Evolutionary conservation across 2,797 vertebrate species (phyloP), one percentile per base, ranked within the genome.

Genomic region (Myiotriccus ornatus): DNA sequence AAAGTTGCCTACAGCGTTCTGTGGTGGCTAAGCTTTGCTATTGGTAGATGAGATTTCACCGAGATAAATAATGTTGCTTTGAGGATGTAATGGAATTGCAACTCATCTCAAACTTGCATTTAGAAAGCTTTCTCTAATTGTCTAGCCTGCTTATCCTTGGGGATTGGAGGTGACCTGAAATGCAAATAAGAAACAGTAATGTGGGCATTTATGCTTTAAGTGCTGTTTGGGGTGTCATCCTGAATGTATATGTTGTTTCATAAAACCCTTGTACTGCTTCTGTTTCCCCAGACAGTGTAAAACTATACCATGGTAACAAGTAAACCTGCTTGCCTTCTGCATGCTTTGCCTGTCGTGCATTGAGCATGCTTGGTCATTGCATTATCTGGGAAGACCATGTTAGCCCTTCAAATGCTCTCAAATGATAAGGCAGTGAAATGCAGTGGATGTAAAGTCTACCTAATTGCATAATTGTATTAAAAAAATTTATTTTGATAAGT

Each of bases 191-290:
- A 46, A 56, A 39, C 70, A 84, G 20, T 84, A 55, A 44, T 83
- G 37, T 8, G 20, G 56, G 30, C 52, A 41, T 88, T 71, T 55
- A 32, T 37, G 24, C 41, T 85, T 50, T 23, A 49, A 64, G 16
- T 83, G 41, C 39, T 75, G 12, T 79, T 86, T 81, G 47, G 47
- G 32, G 44, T 86, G n/a, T 78, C 4, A 6, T 88, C 28, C 69
- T 64, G 62, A 70, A 68, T 71, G 64, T 75, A 20, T 55, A 4
- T 63, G 16, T 32, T 73, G 12, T 90, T 79, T 84, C 10, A 25
- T 69, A 76, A 84, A 90, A 91, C 28, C 18, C 94, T 86, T 93
- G 39, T 85, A 55, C 43, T 71, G n/a, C 60, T 88, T 90, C 57
- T 93, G 50, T 93, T 84, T 81, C 43, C 46, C 30, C 34, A 82